Percentiles rank a stretch among this genome's conserved stretches.
These are phyloP conservation scores for Eulacestoma nigropectus DNA, from an alignment of 2,113 vertebrate species.

Conservation along the genomic window DNA sequence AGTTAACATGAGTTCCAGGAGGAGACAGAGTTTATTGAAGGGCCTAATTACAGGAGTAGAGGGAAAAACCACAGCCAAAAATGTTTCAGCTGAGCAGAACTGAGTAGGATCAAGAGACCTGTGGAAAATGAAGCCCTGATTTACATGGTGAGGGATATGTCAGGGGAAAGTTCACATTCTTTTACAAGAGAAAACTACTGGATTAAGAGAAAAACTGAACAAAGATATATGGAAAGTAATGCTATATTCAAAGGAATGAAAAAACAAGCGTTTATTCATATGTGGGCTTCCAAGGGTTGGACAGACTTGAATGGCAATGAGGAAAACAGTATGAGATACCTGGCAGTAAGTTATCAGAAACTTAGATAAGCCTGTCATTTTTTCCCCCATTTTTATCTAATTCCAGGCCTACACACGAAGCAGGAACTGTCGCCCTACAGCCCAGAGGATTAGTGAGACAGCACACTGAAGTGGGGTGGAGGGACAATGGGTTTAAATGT, in stretches of 20 bases:
- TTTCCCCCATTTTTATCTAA: neutral
- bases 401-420: neutral
- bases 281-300: neutral
- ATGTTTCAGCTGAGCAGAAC: neutral
- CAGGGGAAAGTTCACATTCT: neutral
- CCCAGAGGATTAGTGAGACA: neutral
- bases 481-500: fast-evolving
- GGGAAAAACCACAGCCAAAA: neutral
- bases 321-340: neutral
- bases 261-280: neutral
- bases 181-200: neutral
- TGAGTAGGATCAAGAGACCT: neutral
- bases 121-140: neutral
- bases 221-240: no score
- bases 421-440: neutral
- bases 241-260: neutral
- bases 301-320: neutral
- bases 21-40: neutral
- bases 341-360: neutral
- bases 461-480: neutral
- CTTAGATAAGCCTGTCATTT: neutral
- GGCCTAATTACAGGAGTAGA: neutral
- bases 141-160: neutral
- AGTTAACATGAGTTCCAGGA: neutral
- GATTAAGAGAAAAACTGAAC: neutral